phyloP scores from a whole-genome alignment of 30 jellyfish, hydroid and myxozoan genomes.

The Aurelia aurita region DNA sequence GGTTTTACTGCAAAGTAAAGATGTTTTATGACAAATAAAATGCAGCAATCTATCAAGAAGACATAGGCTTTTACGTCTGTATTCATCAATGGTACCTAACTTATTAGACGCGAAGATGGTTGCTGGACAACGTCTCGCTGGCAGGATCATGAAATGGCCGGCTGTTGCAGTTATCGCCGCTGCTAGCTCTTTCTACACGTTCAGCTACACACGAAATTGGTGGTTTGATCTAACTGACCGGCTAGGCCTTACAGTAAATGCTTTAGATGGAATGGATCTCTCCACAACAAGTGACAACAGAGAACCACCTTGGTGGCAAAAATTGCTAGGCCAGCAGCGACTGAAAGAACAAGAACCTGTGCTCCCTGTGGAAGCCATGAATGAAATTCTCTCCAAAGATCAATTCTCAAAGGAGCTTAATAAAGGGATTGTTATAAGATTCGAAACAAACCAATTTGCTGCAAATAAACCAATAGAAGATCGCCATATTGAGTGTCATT shows the following conservation, averaged over 20 bases:
- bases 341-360: constrained; percentile 30
- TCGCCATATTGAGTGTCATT: constrained; percentile 90
- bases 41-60: no score
- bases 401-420: constrained; percentile 40
- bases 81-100: background rate
- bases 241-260: constrained; percentile 61
- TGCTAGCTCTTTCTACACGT: constrained; percentile 68
- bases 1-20: no score
- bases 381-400: constrained; percentile 32
- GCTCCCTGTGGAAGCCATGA: constrained; percentile 37
- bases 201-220: constrained; percentile 56
- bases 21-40: no score
- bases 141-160: constrained; percentile 55
- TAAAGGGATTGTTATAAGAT: constrained; percentile 70
- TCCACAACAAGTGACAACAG: background rate
- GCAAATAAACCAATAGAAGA: constrained; percentile 98
- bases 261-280: constrained; percentile 38
- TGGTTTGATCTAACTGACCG: constrained; percentile 62
- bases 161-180: constrained; percentile 74
- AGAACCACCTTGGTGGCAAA: constrained; percentile 72
- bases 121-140: constrained; percentile 52
- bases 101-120: constrained; percentile 38
- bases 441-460: constrained; percentile 86
- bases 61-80: no score
- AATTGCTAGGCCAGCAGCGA: constrained; percentile 5